Evolutionary conservation across 2,888 invertebrate genomes (phyloP).

Genomic region (Rambutsinella grinnellia): DNA sequence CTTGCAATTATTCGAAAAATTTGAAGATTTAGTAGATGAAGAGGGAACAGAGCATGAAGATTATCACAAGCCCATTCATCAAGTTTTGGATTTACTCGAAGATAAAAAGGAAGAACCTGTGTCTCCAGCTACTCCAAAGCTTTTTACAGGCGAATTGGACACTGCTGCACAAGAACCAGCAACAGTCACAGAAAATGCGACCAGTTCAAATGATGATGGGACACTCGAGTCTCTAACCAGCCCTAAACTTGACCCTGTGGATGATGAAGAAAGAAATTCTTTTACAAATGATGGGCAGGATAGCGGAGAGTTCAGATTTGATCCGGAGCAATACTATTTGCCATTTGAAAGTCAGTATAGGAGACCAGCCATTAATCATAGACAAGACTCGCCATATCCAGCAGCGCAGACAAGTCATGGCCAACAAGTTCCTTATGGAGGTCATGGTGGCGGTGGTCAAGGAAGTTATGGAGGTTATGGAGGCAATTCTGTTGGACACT

Average conservation of each 20-base stretch:
- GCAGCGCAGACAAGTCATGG: background rate
- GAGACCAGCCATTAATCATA: conserved; percentile 17
- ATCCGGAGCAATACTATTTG: background rate
- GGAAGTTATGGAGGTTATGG: background rate
- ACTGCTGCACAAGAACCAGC: conserved; percentile 38
- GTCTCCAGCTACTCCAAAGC: conserved; percentile 20
- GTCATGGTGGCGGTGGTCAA: background rate
- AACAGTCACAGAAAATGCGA: conserved; percentile 5
- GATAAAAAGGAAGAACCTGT: background rate
- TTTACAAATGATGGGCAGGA: background rate
- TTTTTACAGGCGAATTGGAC: conserved; percentile 16
- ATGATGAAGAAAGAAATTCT: background rate
- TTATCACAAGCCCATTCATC: conserved; percentile 36
- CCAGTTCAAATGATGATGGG: background rate
- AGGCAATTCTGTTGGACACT: no score
- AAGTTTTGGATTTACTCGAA: conserved; percentile 23
- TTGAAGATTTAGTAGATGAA: conserved; percentile 28
- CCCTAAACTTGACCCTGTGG: background rate
- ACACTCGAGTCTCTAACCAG: background rate
- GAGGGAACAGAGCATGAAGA: conserved; percentile 20
- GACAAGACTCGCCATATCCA: conserved; percentile 31
- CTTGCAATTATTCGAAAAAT: conserved; percentile 29
- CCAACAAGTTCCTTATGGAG: no score
- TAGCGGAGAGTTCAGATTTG: background rate
- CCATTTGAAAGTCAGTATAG: conserved; percentile 18